phyloP scores from a whole-genome alignment of 2,888 invertebrate genomes.

The Pollenia angustigena region DNA sequence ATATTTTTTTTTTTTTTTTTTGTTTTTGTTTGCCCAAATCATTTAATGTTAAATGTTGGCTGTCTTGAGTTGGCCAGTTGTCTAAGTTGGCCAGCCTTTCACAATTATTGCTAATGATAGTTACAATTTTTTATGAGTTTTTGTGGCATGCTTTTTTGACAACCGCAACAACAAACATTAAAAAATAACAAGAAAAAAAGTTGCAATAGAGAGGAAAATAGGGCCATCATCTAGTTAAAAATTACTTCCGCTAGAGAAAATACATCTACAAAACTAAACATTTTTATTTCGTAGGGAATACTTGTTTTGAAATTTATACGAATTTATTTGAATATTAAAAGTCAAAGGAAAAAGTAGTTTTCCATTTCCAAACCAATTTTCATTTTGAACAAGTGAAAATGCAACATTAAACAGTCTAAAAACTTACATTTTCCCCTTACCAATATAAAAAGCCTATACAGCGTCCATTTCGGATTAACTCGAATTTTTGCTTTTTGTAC shows the following conservation, averaged over 20 bases:
- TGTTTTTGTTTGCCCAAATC: background rate
- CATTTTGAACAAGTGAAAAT: too few relatives aligned
- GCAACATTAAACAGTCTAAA: too few relatives aligned
- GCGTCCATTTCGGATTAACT: background rate
- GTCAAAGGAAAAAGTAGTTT: background rate
- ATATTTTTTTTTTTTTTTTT: background rate
- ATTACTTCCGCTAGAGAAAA: background rate
- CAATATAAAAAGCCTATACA: background rate
- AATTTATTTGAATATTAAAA: background rate
- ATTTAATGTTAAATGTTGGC: slow-evolving; percentile 16
- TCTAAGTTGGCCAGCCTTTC: slow-evolving; percentile 8
- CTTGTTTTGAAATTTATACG: background rate
- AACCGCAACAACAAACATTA: background rate
- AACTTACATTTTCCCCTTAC: background rate
- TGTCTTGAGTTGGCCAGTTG: slow-evolving; percentile 20
- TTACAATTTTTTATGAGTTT: slow-evolving; percentile 26
- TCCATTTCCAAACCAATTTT: background rate
- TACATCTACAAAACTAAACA: background rate
- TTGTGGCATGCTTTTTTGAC: slow-evolving; percentile 10
- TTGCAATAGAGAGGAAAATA: background rate
- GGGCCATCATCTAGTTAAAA: background rate
- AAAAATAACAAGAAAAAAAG: background rate
- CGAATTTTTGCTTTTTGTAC: background rate
- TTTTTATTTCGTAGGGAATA: background rate
- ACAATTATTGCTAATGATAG: slow-evolving; percentile 36